Base-by-base conservation (phyloP, 2,113 vertebrate species). In the Vulpes ferrilata region DNA sequence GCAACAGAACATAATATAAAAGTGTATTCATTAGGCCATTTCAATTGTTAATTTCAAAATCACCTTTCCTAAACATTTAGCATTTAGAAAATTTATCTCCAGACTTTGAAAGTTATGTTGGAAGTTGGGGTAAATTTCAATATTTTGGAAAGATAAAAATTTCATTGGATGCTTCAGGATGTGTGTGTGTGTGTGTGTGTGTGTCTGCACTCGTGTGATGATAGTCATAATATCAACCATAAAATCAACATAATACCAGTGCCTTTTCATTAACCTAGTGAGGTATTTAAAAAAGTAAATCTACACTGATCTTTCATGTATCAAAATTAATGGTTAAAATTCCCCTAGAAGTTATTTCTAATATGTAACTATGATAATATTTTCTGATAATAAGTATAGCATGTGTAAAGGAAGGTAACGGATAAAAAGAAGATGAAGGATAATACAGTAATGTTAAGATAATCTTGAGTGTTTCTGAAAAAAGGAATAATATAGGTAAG, bases 121-220 rank as follows among this genome's bases (percentile, higher is more conserved):
- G 48, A n/a, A 19, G 12, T 1, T 94, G 38, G 13, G 0, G 2
- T 11, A 23, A 76, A 1, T 94, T 43, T 81, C 3, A 67, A 51
- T 90, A 78, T 80, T 94, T 90, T 95, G 85, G 20, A 48, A 25
- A 90, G 1, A 73, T 57, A 13, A 80, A 82, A 95, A 53, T 83
- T 90, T 80, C 27, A 51, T 30, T 64, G 23, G 13, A 11, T 74
- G 55, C 67, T 74, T 80, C 12, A 87, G 43, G 53, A 35, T 35
- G 35, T 35, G 3, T 43, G 2, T 48, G 43, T 59, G 13, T 53
- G 1, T 53, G 65, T 67, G 65, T 67, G 81, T 43, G 5, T 25
- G 6, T 60, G 13, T 83, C 43, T 43, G 43, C 43, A 43, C 6
- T 43, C 6, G 30, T 60, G 13, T 27, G 53, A 67, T 74, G 59